Conservation (phyloP, 2,113 vertebrate genomes). For the Empidonax alnorum region DNA sequence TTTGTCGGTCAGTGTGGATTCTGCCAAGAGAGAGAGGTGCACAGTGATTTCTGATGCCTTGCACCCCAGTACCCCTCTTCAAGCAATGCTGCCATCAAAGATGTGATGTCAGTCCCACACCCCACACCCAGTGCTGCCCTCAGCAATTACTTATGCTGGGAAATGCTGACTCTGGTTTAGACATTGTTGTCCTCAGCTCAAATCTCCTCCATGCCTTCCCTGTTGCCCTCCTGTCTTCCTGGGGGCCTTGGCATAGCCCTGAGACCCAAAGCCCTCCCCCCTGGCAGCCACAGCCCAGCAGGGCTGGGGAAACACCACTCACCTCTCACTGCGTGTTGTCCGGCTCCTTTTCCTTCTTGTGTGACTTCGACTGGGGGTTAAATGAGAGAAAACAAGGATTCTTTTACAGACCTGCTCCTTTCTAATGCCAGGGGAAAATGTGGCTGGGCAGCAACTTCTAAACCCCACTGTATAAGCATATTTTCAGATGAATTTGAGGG, state of each 20-base stretch:
- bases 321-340: constrained; percentile 43
- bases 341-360: constrained; percentile 44
- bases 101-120: rapidly evolving
- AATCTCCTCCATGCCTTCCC: not conserved
- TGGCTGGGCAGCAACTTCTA: not conserved
- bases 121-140: not conserved
- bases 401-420: not conserved
- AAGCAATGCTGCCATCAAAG: rapidly evolving
- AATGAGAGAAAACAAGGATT: not conserved
- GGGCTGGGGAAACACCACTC: not conserved
- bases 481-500: not conserved
- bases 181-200: not conserved
- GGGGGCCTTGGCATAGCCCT: not conserved
- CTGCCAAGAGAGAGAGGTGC: constrained; percentile 8
- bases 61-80: not conserved
- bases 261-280: not conserved
- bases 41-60: not conserved
- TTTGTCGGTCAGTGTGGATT: not conserved
- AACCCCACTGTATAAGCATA: rapidly evolving
- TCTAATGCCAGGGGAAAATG: not conserved
- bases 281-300: not conserved
- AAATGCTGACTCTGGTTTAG: rapidly evolving
- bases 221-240: not conserved
- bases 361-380: not conserved
- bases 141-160: not conserved